These are phyloP conservation scores for Mystacides longicornis DNA, from an alignment of 2,888 invertebrate species.

Conservation along the genomic window DNA sequence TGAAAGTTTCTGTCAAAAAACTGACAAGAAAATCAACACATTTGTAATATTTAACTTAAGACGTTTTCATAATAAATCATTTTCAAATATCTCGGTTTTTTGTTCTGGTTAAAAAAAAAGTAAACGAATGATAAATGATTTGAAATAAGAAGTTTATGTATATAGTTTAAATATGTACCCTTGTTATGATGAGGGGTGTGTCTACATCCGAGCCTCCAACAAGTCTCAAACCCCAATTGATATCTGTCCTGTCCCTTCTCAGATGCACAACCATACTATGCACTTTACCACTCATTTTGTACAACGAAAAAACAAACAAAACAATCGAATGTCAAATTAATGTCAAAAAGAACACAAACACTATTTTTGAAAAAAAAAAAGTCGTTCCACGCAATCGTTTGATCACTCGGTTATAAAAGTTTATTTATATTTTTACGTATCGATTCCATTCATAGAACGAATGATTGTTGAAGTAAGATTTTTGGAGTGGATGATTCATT, in stretches of 20 bases:
- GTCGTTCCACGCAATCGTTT: background rate
- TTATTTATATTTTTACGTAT: background rate
- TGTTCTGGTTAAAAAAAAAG: background rate
- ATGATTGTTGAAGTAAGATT: background rate
- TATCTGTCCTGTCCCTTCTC: slow-evolving; percentile 59
- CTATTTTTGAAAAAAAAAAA: background rate
- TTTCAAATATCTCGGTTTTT: slow-evolving; percentile 1
- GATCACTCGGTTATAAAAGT: background rate
- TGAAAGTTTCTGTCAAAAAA: too few species aligned
- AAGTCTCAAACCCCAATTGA: slow-evolving; percentile 81
- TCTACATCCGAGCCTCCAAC: slow-evolving; percentile 82
- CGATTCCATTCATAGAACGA: background rate
- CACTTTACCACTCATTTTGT: slow-evolving; percentile 47
- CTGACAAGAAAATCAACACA: too few species aligned
- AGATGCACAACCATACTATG: slow-evolving; percentile 71
- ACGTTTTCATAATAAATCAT: too few species aligned
- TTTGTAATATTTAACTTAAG: too few species aligned
- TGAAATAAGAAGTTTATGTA: background rate
- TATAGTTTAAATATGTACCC: slow-evolving; percentile 50
- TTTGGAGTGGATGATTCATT: background rate
- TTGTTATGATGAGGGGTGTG: slow-evolving; percentile 80
- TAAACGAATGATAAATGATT: background rate
- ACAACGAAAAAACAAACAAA: background rate
- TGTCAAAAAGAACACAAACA: background rate
- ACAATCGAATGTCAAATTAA: background rate